A percentile compares a stretch with the other conserved stretches of the same genome.
Evolutionary conservation across 2,113 vertebrate species (phyloP).

Genomic region (Lasiurus borealis): DNA sequence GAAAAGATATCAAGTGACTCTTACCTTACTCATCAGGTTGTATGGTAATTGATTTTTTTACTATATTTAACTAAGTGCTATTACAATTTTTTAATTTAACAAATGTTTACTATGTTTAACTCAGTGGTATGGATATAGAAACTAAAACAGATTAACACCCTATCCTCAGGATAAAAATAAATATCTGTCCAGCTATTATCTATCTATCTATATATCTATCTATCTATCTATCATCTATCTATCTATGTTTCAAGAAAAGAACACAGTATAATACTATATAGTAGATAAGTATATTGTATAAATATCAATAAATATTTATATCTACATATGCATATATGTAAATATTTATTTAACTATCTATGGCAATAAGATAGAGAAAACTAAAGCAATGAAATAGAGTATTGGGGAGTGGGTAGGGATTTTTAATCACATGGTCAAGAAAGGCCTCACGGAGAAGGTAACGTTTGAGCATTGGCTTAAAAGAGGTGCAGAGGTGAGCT

Average conservation of each 20-base stretch:
- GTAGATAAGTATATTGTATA: neutral
- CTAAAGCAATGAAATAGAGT: neutral
- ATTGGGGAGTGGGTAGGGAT: fast-evolving
- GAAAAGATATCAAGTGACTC: neutral
- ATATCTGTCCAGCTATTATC: neutral
- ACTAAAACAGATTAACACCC: neutral
- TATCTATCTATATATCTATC: neutral
- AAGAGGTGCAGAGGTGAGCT: neutral
- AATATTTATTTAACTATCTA: neutral
- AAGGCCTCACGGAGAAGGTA: neutral
- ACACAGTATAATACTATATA: neutral
- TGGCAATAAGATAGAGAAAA: neutral
- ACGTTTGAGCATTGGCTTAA: neutral
- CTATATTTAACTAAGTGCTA: neutral
- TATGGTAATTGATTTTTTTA: neutral
- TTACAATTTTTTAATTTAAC: neutral
- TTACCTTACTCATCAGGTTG: neutral
- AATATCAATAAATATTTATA: neutral
- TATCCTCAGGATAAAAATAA: neutral
- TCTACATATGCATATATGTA: neutral
- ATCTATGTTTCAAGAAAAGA: neutral
- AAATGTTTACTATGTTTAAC: neutral
- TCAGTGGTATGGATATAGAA: neutral
- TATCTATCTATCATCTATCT: neutral
- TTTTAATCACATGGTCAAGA: neutral